Conservation (phyloP, 2,113 vertebrate species). For the Phyllostomus hastatus region DNA sequence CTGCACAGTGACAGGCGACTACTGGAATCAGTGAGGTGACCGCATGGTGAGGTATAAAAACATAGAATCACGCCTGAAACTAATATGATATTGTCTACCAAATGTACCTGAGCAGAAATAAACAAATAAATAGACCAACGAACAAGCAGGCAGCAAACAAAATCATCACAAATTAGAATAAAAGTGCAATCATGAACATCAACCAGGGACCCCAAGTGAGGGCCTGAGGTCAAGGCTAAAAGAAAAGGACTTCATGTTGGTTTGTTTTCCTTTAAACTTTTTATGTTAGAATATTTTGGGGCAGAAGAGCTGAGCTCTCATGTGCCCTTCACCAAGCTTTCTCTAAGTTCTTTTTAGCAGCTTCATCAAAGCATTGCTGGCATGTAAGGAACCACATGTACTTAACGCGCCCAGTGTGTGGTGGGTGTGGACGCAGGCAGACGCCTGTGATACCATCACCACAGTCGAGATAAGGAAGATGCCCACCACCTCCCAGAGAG, state of each 20-base stretch:
- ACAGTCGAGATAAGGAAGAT: rapidly evolving
- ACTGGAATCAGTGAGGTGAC: no score
- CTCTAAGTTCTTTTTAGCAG: not conserved
- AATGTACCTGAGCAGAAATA: not conserved
- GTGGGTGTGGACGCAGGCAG: not conserved
- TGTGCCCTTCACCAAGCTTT: not conserved
- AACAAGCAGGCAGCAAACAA: not conserved
- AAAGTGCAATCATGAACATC: not conserved
- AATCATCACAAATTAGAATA: not conserved
- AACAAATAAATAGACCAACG: not conserved
- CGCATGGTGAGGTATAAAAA: not conserved
- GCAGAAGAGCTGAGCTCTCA: not conserved
- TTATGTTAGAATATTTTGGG: not conserved
- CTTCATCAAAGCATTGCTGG: not conserved
- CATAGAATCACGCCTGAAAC: no score
- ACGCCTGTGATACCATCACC: not conserved
- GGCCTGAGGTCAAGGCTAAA: not conserved
- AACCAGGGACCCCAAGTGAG: not conserved
- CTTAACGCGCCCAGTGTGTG: not conserved
- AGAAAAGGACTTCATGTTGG: not conserved
- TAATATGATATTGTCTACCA: not conserved
- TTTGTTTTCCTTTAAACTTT: not conserved
- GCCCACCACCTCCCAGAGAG: not conserved
- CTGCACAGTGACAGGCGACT: not conserved
- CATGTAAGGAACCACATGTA: not conserved